Conservation (phyloP, 2,797 vertebrate genomes). For the Phalloptychus januarius region DNA sequence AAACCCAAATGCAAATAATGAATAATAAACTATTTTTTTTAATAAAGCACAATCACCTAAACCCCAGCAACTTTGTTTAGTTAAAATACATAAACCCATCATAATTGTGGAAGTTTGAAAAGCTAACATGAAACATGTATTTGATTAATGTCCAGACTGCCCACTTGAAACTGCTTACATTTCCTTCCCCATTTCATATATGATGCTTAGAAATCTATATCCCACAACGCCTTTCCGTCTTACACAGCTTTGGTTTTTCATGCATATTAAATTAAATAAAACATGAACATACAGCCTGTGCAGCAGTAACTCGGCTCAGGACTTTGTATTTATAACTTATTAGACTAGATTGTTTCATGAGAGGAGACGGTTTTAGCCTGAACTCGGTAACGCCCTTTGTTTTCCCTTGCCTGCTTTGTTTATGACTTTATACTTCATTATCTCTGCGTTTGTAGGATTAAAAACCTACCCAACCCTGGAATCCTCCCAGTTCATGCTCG, state of each 20-base stretch:
- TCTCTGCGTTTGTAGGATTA: neutral
- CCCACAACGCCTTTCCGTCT: neutral
- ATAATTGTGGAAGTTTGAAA: neutral
- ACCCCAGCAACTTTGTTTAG: neutral
- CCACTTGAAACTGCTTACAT: too few species aligned
- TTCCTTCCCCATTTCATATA: neutral
- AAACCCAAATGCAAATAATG: neutral
- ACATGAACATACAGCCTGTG: neutral
- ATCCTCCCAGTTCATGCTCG: too few species aligned
- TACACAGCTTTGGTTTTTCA: neutral
- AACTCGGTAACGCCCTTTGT: neutral
- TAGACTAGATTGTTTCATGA: neutral
- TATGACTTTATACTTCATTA: neutral
- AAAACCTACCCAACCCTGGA: neutral
- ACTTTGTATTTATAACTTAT: neutral
- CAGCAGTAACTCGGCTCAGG: neutral
- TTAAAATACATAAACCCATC: neutral
- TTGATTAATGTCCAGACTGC: neutral
- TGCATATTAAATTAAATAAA: neutral
- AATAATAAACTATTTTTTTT: neutral
- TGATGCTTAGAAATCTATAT: neutral
- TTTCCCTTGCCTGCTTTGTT: neutral
- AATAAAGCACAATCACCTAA: neutral
- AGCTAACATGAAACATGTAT: neutral
- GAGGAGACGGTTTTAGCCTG: neutral